These are phyloP conservation scores for Oenanthe melanoleuca DNA, from an alignment of 2,113 vertebrate species.

Conservation along the genomic window DNA sequence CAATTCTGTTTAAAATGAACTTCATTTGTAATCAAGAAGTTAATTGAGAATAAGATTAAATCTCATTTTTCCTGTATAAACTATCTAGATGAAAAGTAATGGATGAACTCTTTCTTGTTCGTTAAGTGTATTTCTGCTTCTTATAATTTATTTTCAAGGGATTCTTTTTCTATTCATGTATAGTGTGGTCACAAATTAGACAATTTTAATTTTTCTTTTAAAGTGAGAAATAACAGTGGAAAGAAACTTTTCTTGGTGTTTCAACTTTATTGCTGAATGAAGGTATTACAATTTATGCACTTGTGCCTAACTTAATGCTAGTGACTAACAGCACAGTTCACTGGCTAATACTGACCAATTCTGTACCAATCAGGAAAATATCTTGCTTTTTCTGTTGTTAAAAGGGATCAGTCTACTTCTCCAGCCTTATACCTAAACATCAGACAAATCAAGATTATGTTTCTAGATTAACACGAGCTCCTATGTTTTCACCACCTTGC, in stretches of 20 bases:
- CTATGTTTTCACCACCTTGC: slow-evolving; percentile 23
- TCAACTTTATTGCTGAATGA: background rate
- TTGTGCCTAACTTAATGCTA: background rate
- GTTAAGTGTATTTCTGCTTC: background rate
- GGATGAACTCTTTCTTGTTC: background rate
- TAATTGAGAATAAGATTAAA: background rate
- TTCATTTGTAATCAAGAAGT: background rate
- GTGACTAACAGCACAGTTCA: slow-evolving; percentile 12
- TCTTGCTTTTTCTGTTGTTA: background rate
- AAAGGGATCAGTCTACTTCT: background rate
- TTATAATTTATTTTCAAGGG: background rate
- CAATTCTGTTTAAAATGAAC: background rate
- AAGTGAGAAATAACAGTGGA: background rate
- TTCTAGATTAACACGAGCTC: background rate
- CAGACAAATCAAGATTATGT: background rate
- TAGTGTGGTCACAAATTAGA: background rate
- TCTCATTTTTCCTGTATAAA: background rate
- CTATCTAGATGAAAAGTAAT: background rate
- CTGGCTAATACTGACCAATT: background rate
- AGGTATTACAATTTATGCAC: background rate
- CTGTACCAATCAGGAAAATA: background rate
- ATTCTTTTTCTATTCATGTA: background rate
- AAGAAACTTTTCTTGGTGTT: background rate
- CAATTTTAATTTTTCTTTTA: background rate
- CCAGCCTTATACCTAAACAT: background rate